phyloP scores from a whole-genome alignment of 2,113 vertebrate species.

The Propithecus coquereli region DNA sequence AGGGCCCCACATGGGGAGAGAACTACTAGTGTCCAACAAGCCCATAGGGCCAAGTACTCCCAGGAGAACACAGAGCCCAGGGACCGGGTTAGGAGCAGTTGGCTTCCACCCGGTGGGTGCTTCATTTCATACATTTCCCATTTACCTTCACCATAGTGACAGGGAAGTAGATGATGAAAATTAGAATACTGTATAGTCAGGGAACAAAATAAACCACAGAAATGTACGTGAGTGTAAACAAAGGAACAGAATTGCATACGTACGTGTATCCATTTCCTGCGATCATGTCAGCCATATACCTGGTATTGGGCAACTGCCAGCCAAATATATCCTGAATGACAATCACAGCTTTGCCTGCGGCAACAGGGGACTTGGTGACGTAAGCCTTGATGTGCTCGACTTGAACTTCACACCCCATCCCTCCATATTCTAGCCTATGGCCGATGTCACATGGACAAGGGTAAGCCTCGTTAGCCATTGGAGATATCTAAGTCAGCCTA shows the following conservation, averaged over 20 bases:
- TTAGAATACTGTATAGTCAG: not conserved
- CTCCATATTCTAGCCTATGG: slow-evolving; percentile 85
- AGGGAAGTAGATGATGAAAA: not conserved
- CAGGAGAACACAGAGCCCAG: not conserved
- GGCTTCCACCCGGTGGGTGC: not conserved
- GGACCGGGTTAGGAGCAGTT: rapidly evolving
- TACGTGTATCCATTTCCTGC: slow-evolving; percentile 91
- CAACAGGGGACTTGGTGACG: slow-evolving; percentile 81
- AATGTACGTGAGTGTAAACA: not conserved
- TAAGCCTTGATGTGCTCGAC: slow-evolving; percentile 90
- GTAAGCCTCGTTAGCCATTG: slow-evolving; percentile 91
- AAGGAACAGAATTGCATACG: slow-evolving; percentile 43
- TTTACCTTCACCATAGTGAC: not conserved
- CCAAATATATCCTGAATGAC: slow-evolving; percentile 94
- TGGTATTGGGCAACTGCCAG: slow-evolving; percentile 92
- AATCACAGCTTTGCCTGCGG: slow-evolving; percentile 89
- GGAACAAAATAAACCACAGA: not conserved
- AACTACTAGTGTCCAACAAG: not conserved
- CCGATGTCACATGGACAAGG: slow-evolving; percentile 92
- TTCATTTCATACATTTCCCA: not conserved
- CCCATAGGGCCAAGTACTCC: too few relatives aligned
- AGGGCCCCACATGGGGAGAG: rapidly evolving
- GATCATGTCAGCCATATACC: slow-evolving; percentile 93
- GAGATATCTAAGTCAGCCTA: slow-evolving; percentile 20
- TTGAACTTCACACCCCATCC: slow-evolving; percentile 88